Evolutionary conservation across 2,797 vertebrate genomes (phyloP), one percentile per base, ranked within the genome.

Genomic region (Argyrosomus regius): DNA sequence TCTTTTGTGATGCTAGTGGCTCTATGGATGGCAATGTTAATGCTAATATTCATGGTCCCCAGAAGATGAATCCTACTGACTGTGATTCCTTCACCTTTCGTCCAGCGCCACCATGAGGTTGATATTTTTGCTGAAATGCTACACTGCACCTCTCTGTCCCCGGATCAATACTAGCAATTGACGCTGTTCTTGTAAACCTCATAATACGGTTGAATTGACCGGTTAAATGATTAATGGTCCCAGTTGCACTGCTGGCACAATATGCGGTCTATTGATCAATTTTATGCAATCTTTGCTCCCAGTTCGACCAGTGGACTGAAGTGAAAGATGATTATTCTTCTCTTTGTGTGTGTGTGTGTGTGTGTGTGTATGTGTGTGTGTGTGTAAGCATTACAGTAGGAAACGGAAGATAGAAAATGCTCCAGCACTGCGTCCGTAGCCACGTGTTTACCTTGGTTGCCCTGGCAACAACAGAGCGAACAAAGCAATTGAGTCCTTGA

Each of bases 401-500:
- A 88, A 82, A 83, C 46, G 43, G 64, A 87, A 75, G 65, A 90
- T 73, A 82, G 62, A 74, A 86, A 89, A 87, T 45, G 80, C 78
- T 88, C 63, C 22, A 60, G 56, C 72, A 49, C 60, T 48, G 69
- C 60, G 53, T 87, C 83, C 80, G 74, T 60, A 85, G 81, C 91
- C 92, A 90, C 85, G 72, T 91, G 93, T 88, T 92, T 89, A 90
- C 89, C 77, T 87, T 69, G 86, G 95, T 96, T 91, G 75, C 92
- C 92, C 56, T 79, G 88, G 95, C 89, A 96, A 96, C 95, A 90
- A 78, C 88, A 78, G 84, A 86, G 81, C 80, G 52, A 83, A 95
- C 91, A 94, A 95, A 95, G 93, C 91, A 65, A 43, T 28, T 8
- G 46, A 83, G 93, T 92, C 94, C 95, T 96, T 95, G 94, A 95